phyloP scores from a whole-genome alignment of 2,113 vertebrate species.

The Neolamprologus sp. region DNA sequence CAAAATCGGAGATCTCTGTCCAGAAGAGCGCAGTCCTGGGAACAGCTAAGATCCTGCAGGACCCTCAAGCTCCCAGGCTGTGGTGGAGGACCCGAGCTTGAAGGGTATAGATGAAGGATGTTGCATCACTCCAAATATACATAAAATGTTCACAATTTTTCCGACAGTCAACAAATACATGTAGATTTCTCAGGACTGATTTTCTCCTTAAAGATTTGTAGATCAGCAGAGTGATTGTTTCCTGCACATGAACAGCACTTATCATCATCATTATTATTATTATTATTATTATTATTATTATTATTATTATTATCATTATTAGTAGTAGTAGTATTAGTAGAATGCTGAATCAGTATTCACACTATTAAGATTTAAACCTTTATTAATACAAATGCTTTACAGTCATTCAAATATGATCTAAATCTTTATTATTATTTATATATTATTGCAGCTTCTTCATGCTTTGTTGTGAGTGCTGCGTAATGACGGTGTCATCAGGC shows the following conservation, averaged over 20 bases:
- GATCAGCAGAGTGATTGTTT: neutral
- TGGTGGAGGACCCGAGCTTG: neutral
- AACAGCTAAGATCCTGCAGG: neutral
- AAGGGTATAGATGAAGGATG: accelerated
- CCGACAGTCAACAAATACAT: neutral
- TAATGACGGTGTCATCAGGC: neutral
- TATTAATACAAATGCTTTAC: neutral
- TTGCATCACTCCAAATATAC: neutral
- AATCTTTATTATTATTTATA: neutral
- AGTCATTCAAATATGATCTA: neutral
- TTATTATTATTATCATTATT: accelerated
- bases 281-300: too few species aligned
- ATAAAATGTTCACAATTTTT: neutral
- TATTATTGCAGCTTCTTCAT: neutral
- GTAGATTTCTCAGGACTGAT: neutral
- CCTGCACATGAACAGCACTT: neutral
- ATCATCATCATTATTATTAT: accelerated
- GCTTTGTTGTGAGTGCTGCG: neutral
- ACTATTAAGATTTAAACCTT: neutral
- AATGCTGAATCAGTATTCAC: neutral
- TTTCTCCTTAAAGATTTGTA: neutral
- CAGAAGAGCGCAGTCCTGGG: neutral
- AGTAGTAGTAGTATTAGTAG: too few species aligned
- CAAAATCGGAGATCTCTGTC: neutral
- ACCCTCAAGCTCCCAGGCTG: neutral